Conservation (phyloP, 1,140 invertebrate genomes). For the Drosophila leontia region DNA sequence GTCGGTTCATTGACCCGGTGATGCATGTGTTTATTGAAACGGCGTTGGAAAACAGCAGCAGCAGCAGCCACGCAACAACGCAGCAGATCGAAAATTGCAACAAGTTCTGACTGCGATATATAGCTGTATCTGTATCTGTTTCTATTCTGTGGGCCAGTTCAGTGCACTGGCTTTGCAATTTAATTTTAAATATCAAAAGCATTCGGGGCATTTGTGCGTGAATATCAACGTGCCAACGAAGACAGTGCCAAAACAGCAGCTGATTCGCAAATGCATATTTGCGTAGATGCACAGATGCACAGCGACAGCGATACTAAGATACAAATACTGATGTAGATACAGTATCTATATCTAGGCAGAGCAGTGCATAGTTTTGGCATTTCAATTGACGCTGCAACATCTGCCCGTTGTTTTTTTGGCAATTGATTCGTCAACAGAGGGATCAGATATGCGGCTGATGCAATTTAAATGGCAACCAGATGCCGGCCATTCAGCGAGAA, state of each 20-base stretch:
- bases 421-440: constrained; percentile 61
- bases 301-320: background rate
- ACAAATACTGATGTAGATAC: background rate
- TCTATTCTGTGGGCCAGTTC: constrained; percentile 32
- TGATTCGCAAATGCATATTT: constrained; percentile 47
- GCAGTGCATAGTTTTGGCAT: constrained; percentile 64
- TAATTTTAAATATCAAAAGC: constrained; percentile 62
- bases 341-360: constrained; percentile 12
- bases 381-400: constrained; percentile 68
- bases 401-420: constrained; percentile 52
- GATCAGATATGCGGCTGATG: constrained; percentile 24
- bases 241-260: constrained; percentile 50
- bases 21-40: constrained; percentile 25
- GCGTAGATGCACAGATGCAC: constrained; percentile 24
- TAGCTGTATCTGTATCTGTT: background rate
- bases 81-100: constrained; percentile 27
- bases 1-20: constrained; percentile 40
- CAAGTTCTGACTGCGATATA: constrained; percentile 27
- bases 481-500: constrained; percentile 44
- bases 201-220: constrained; percentile 72
- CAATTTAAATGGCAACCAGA: constrained; percentile 67
- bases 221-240: constrained; percentile 61
- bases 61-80: background rate
- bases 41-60: constrained; percentile 26
- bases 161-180: constrained; percentile 42